Evolutionary conservation across 1,140 invertebrate genomes (phyloP).

Genomic region (Ips nitidus): DNA sequence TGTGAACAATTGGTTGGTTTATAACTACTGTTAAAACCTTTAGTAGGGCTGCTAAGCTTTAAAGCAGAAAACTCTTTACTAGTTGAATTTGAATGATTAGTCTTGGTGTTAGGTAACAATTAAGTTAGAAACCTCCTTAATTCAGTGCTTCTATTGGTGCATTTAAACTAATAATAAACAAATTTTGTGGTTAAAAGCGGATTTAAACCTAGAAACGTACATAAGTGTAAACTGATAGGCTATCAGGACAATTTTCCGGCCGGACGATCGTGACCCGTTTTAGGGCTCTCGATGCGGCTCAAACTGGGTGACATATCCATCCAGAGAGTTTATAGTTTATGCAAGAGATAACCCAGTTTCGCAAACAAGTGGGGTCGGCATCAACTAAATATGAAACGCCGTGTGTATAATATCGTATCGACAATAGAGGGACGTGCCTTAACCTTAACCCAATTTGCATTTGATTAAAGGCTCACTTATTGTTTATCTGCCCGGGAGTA

Average conservation of each 20-base stretch:
- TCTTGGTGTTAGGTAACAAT: too few species aligned
- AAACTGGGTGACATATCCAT: not conserved
- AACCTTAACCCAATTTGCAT: conserved; percentile 6
- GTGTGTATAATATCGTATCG: not conserved
- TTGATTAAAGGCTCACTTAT: not conserved
- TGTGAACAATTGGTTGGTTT: too few species aligned
- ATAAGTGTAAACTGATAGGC: conserved; percentile 13
- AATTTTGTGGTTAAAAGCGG: too few species aligned
- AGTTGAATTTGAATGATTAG: too few species aligned
- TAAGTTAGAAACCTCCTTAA: too few species aligned
- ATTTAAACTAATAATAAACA: too few species aligned
- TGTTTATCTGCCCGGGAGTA: not conserved
- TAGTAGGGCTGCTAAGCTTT: too few species aligned
- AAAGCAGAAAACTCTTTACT: too few species aligned
- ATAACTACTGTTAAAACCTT: too few species aligned
- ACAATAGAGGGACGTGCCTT: not conserved
- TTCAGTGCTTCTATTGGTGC: too few species aligned
- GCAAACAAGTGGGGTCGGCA: not conserved
- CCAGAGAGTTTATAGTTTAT: not conserved
- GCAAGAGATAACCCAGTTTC: conserved; percentile 1
- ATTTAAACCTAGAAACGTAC: conserved; percentile 8
- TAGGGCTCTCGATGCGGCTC: conserved; percentile 1
- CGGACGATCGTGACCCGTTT: conserved; percentile 7
- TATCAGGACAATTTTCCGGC: conserved; percentile 4
- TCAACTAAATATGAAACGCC: not conserved